Evolutionary conservation across 1,140 invertebrate genomes (phyloP).

Genomic region (Aphaenogaster ashmeadi): DNA sequence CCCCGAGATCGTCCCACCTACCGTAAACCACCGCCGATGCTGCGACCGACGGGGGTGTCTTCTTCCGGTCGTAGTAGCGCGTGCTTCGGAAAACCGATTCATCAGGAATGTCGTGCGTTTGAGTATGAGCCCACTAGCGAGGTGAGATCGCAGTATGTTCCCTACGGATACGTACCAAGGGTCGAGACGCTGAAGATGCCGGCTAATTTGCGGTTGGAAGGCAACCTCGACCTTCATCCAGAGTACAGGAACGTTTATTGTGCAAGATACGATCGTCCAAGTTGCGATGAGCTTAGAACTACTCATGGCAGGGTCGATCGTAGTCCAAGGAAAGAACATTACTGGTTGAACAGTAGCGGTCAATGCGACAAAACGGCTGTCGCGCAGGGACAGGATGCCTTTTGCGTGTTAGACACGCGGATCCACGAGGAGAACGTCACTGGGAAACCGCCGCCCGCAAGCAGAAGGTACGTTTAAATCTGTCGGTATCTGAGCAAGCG

Average conservation of each 20-base stretch:
- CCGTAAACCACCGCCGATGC: slow-evolving; percentile 75
- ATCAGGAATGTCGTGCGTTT: slow-evolving; percentile 52
- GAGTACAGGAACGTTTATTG: slow-evolving; percentile 86
- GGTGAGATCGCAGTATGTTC: slow-evolving; percentile 79
- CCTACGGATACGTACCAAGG: slow-evolving; percentile 79
- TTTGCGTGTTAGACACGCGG: slow-evolving; percentile 81
- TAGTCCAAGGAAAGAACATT: slow-evolving; percentile 77
- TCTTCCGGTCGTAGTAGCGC: slow-evolving; percentile 70
- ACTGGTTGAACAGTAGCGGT: slow-evolving; percentile 81
- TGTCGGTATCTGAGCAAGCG: not conserved
- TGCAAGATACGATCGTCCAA: slow-evolving; percentile 64
- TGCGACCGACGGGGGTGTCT: slow-evolving; percentile 69
- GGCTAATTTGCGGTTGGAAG: slow-evolving; percentile 82
- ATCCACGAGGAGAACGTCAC: slow-evolving; percentile 82
- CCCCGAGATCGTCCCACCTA: slow-evolving; percentile 77
- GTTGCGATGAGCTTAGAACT: slow-evolving; percentile 62
- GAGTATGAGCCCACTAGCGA: slow-evolving; percentile 78
- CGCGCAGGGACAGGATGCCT: slow-evolving; percentile 81
- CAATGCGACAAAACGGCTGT: slow-evolving; percentile 77
- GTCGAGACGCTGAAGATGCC: slow-evolving; percentile 81
- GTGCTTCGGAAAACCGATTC: slow-evolving; percentile 23
- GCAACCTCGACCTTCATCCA: slow-evolving; percentile 85
- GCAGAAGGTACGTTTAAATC: slow-evolving; percentile 76
- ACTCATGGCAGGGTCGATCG: slow-evolving; percentile 72
- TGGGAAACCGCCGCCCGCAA: slow-evolving; percentile 80